phyloP scores from a whole-genome alignment of 1,140 invertebrate genomes.

The Mercenaria mercenaria region DNA sequence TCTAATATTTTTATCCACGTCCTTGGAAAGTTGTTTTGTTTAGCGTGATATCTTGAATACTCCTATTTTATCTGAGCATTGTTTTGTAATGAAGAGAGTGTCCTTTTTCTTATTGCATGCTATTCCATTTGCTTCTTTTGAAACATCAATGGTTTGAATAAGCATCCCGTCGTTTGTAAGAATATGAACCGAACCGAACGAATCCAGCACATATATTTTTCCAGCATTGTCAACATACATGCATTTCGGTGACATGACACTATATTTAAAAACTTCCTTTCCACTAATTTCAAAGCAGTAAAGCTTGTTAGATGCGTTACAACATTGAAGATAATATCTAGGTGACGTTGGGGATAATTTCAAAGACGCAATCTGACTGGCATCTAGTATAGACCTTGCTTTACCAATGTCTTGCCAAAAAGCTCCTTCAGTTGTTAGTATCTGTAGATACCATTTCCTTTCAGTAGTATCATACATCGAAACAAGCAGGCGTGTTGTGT shows the following conservation, averaged over 20 bases:
- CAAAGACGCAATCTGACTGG: not conserved
- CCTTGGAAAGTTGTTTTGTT: too few relatives aligned
- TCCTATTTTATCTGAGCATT: too few relatives aligned
- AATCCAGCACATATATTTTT: not conserved
- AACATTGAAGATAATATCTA: not conserved
- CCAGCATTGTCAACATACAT: not conserved
- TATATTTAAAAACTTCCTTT: not conserved
- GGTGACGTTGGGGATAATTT: not conserved
- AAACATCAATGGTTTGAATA: not conserved
- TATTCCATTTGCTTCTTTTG: not conserved
- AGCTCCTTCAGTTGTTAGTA: not conserved
- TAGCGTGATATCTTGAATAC: too few relatives aligned
- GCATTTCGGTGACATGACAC: not conserved
- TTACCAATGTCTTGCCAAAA: not conserved
- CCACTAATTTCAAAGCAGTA: not conserved
- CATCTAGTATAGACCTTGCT: not conserved
- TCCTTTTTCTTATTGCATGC: not conserved
- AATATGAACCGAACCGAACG: not conserved
- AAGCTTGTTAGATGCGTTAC: not conserved
- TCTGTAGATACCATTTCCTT: not conserved
- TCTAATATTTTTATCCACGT: too few relatives aligned
- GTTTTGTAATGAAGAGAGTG: not conserved
- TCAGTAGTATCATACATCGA: not conserved
- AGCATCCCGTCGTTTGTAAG: not conserved
- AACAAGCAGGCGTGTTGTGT: not conserved